Evolutionary conservation across 2,888 invertebrate species (phyloP).

Genomic region (Trimorus sp.): DNA sequence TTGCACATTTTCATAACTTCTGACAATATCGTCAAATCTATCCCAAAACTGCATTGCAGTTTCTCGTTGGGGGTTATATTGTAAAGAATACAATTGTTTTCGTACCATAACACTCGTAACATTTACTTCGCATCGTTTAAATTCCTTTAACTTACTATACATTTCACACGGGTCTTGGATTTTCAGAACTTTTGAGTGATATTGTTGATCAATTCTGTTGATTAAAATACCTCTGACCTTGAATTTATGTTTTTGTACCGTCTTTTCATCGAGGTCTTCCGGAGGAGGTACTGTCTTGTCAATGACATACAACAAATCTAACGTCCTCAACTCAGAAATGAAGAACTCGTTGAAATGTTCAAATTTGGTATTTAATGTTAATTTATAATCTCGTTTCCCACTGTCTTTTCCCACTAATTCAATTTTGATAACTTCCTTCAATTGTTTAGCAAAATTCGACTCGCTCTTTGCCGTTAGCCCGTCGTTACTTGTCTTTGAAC

Average conservation of each 20-base stretch:
- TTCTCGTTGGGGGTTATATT: constrained; percentile 54
- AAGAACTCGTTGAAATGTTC: constrained; percentile 61
- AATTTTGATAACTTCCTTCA: constrained; percentile 15
- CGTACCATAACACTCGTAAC: constrained; percentile 52
- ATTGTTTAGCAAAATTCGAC: constrained; percentile 6
- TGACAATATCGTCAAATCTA: constrained; percentile 56
- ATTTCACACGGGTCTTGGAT: constrained; percentile 2
- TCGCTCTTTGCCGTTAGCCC: background rate
- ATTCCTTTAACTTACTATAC: background rate
- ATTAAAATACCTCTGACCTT: constrained; percentile 4
- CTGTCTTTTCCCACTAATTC: constrained; percentile 16
- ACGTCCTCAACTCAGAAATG: constrained; percentile 48
- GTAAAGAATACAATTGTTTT: constrained; percentile 55
- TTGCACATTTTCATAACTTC: constrained; percentile 57
- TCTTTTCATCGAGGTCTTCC: constrained; percentile 2
- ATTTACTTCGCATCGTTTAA: constrained; percentile 48
- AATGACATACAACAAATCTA: constrained; percentile 52
- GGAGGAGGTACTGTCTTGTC: constrained; percentile 14
- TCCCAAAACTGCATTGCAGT: constrained; percentile 59
- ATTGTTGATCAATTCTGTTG: background rate
- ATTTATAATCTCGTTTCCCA: constrained; percentile 52
- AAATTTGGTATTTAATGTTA: constrained; percentile 47
- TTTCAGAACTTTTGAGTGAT: constrained; percentile 8
- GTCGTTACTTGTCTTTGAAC: background rate
- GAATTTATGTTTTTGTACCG: constrained; percentile 16